Evolutionary conservation across 2,888 invertebrate species (phyloP), one percentile per base, ranked within the genome.

Genomic region (Podabrus alpinus): DNA sequence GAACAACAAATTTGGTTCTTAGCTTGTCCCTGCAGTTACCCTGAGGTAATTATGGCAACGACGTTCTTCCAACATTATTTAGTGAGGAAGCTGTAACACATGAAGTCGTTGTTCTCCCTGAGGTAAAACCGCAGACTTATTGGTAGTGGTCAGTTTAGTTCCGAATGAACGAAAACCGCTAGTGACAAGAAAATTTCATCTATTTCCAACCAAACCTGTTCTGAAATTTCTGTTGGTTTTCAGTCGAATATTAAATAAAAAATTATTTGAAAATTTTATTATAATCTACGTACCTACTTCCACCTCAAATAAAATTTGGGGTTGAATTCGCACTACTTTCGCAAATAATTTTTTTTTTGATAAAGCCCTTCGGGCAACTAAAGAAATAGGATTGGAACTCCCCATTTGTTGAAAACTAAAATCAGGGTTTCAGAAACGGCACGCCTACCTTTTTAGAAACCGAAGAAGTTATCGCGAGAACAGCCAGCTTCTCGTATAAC

Each of bases 371-470:
- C 16, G 62, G 17, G 16, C 11, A 21, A 64, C 2, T 7, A 13
- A 17, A 16, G 9, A 21, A 64, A 5, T 19, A 3, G n/a, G 11
- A n/a, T 64, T 19, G 19, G 45, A 17, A n/a, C 19, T 13, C 19
- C 15, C 62, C n/a, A 64, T 66, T 19, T 21, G 19, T 68, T 66
- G 67, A 71, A 64, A 45, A 69, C 19, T 64, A 69, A 73, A 73
- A 69, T 68, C 45, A 62, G 61, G 62, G 17, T 61, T 59, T 70
- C 21, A 17, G 59, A 68, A 25, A 59, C 59, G 70, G 66, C 66
- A 75, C 71, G 71, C 75, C 75, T 71, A 69, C 75, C 72, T 72
- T 59, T 71, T 15, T 71, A 59, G 66, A 70, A 69, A 62, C 29
- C 59, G 61, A 66, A 68, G 64, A 71, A 70, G 60, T 68, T 68